These are phyloP conservation scores for Aplidium turbinatum DNA, from an alignment of 23 tunicate genomes.

Conservation along the genomic window DNA sequence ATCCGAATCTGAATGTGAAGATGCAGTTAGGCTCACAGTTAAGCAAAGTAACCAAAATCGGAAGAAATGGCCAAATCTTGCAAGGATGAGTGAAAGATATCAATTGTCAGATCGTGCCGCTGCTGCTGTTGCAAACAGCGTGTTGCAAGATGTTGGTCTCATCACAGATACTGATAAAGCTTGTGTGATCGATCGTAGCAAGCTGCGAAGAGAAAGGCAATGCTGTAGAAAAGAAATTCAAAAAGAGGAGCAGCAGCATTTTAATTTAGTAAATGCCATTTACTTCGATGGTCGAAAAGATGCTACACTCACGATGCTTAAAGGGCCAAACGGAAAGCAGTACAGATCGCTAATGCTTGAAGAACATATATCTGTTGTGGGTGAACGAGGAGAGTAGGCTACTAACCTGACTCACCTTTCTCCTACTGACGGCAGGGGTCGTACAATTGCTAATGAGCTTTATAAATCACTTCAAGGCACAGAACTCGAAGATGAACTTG, in stretches of 20 bases:
- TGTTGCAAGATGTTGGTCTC: conserved; percentile 29
- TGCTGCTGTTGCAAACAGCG: conserved; percentile 42
- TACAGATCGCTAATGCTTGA: background rate
- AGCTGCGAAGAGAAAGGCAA: conserved; percentile 5
- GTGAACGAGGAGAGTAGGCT: conserved; percentile 32
- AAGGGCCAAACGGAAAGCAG: conserved; percentile 28
- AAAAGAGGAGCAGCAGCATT: too few relatives aligned
- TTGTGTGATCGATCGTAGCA: conserved; percentile 6
- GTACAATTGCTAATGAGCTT: conserved; percentile 23
- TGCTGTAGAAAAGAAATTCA: conserved; percentile 21
- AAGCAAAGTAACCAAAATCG: too few relatives aligned
- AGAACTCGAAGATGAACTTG: conserved; percentile 19
- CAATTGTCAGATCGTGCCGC: conserved; percentile 36
- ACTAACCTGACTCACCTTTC: conserved; percentile 34
- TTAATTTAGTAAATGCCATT: too few relatives aligned
- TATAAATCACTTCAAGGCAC: conserved; percentile 14
- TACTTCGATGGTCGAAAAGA: conserved; percentile 27
- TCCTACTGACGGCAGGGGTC: conserved; percentile 25
- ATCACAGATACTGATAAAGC: conserved; percentile 10
- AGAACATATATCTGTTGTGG: conserved; percentile 25
- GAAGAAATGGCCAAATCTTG: conserved; percentile 19
- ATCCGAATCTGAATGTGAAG: too few relatives aligned
- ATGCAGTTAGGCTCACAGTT: too few relatives aligned
- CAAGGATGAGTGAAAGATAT: conserved; percentile 40
- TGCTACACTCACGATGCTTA: conserved; percentile 9